Base-by-base conservation (phyloP, 2,888 invertebrate species). In the Euzetes globulus region DNA sequence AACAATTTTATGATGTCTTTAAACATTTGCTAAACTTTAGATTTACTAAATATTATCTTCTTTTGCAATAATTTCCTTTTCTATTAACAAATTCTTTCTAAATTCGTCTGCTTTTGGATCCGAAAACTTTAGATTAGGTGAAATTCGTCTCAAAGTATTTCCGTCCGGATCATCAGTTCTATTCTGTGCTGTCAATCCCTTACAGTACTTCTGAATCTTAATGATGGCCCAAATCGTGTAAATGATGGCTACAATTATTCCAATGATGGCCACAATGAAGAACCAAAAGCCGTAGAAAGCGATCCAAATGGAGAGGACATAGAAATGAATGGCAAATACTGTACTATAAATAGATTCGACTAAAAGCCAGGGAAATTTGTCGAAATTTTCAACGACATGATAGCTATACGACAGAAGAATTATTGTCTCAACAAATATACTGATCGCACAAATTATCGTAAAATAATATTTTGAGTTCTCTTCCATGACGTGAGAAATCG, bases 151-250 rank as follows among this genome's bases (percentile, higher is more conserved):
- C 5, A 63, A 3, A 6, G 17, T n/a, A 37, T 63, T 17, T 15
- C 63, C 63, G 11, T 63, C 63, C 17, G 63, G 63, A 63, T 63
- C 63, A 33, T 63, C 63, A 6, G n/a, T 63, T n/a, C 25, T 33
- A 3, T 7, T 1, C 37, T 63, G 63, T 33, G 63, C 33, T 33
- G 33, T 4, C 17, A 1, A 1, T 29, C 63, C 63, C 29, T 17
- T 29, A 9, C n/a, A n/a, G 7, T 17, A 63, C 11, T 33, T 29
- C 25, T 37, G 5, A 1, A 29, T 33, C 17, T 63, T 63, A 63
- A 63, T 29, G 1, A 27, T 6, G 15, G 63, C 33, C 37, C 25
- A 33, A n/a, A 63, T 33, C 11, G 37, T 22, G 25, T n/a, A 63
- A 63, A 63, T 33, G 7, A 63, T 9, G 37, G 33, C 29, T n/a